Evolutionary conservation across 1,140 invertebrate genomes (phyloP).

Genomic region (Drosophila punjabiensis): DNA sequence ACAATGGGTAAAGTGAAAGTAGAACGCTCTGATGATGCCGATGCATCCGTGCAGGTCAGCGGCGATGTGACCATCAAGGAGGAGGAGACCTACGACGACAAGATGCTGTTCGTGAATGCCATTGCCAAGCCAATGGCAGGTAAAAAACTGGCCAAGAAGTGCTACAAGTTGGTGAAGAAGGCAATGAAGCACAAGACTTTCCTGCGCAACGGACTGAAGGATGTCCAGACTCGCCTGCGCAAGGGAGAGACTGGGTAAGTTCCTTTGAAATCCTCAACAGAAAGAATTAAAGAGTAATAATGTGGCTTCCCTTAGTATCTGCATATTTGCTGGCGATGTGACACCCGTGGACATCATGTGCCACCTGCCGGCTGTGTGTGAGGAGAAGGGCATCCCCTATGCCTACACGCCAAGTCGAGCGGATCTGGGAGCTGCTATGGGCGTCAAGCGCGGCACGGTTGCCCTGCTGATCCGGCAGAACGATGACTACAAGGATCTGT

Average conservation of each 20-base stretch:
- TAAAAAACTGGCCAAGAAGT: constrained; percentile 96
- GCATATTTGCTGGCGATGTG: constrained; percentile 97
- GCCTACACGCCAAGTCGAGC: constrained; percentile 95
- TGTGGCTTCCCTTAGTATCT: constrained; percentile 88
- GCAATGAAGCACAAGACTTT: constrained; percentile 92
- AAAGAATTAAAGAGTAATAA: background rate
- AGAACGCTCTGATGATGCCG: constrained; percentile 85
- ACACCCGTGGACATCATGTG: constrained; percentile 98
- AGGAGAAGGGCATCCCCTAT: constrained; percentile 95
- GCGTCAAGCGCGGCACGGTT: constrained; percentile 93
- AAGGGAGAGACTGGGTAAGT: constrained; percentile 95
- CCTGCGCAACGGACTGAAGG: constrained; percentile 93
- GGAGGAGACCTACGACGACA: constrained; percentile 89
- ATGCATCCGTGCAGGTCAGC: constrained; percentile 48
- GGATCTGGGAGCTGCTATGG: constrained; percentile 96
- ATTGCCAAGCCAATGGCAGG: constrained; percentile 96
- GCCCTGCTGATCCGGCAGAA: constrained; percentile 94
- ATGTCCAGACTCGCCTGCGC: constrained; percentile 94
- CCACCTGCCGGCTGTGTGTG: constrained; percentile 97
- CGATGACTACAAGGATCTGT: constrained; percentile 92
- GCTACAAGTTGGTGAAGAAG: constrained; percentile 97
- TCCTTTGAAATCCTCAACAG: background rate
- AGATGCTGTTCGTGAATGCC: constrained; percentile 90
- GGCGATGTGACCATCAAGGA: constrained; percentile 72
- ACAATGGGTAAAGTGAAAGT: constrained; percentile 87